Base-by-base conservation (phyloP, 2,888 invertebrate genomes). In the Zootermopsis nevadensis region DNA sequence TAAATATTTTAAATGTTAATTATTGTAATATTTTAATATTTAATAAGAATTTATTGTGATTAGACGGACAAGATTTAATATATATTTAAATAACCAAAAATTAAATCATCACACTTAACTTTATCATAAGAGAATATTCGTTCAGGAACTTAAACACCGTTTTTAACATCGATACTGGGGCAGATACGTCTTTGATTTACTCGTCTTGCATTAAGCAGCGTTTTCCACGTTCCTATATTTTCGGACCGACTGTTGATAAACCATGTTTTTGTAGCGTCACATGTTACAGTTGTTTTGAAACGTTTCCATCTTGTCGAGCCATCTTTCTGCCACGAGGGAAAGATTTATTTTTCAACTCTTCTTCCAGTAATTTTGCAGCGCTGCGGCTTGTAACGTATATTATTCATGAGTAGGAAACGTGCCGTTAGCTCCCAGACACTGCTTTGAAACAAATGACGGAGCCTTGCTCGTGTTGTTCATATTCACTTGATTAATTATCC, bases 401-500 rank as follows among this genome's bases (percentile, higher is more conserved):
- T 81, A 72, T 81, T 76, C 55, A 81, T 81, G 81, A 81, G 72
- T 22, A 60, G 55, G 24, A 72, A 48, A 60, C 38, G 60, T 81
- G 74, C 82, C 31, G 15, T 27, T 38, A 15, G 30, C 74, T 72
- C 48, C 38, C 82, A 35, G 60, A 55, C 77, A 77, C 42, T 27
- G 60, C 82, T 76, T 77, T 76, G 53, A 79, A 79, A 79, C 55
- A 79, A 79, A 79, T 79, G 79, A 79, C 79, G 79, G 38, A 15
- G 66, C 35, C 79, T 66, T 76, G 81, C 48, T 35, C 53, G 55
- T 30, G 81, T 74, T 60, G 74, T 79, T 80, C 42, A 53, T 79
- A 53, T 80, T 77, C 69, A 80, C 33, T 35, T 83, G 83, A 83
- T 83, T 83, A 83, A 83, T 83, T 83, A 82, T 66, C 60, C 83